Evolutionary conservation across 2,888 invertebrate genomes (phyloP).

Genomic region (Hololepta plana): DNA sequence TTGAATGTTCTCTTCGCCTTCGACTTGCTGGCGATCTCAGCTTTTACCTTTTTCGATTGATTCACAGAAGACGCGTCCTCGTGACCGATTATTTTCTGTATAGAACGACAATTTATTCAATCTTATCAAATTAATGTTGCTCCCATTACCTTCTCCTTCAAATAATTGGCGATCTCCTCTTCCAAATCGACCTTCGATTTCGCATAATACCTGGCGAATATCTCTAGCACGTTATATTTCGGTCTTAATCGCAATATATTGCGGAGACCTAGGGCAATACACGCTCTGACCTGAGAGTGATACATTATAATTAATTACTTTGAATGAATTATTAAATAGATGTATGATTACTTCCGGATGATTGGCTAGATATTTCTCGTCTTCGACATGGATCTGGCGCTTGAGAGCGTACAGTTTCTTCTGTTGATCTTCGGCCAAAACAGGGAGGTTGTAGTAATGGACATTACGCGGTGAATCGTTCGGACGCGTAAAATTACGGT

Average conservation of each 20-base stretch:
- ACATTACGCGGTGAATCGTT: conserved; percentile 19
- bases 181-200: conserved; percentile 14
- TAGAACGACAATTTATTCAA: too few species aligned
- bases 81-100: too few species aligned
- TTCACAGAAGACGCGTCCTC: too few species aligned
- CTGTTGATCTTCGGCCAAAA: conserved; percentile 18
- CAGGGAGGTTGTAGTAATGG: conserved; percentile 16
- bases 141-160: too few species aligned
- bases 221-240: conserved; percentile 13
- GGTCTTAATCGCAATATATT: conserved; percentile 16
- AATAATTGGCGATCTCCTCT: conserved; percentile 15
- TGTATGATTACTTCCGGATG: conserved; percentile 20
- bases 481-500: too few species aligned
- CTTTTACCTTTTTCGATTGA: too few species aligned
- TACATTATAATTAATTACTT: conserved; percentile 3
- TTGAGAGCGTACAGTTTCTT: conserved; percentile 16
- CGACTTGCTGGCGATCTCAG: too few species aligned
- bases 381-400: conserved; percentile 15
- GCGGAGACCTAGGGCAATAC: conserved; percentile 15
- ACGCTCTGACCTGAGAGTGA: conserved; percentile 16
- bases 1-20: too few species aligned
- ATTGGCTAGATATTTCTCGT: conserved; percentile 18
- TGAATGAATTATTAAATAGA: conserved; percentile 1
- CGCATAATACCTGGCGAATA: conserved; percentile 15
- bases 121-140: too few species aligned